Percentiles rank a stretch among this genome's conserved stretches.
Conservation (phyloP, 2,888 invertebrate genomes). For the Caenorhabditis doughertyi region DNA sequence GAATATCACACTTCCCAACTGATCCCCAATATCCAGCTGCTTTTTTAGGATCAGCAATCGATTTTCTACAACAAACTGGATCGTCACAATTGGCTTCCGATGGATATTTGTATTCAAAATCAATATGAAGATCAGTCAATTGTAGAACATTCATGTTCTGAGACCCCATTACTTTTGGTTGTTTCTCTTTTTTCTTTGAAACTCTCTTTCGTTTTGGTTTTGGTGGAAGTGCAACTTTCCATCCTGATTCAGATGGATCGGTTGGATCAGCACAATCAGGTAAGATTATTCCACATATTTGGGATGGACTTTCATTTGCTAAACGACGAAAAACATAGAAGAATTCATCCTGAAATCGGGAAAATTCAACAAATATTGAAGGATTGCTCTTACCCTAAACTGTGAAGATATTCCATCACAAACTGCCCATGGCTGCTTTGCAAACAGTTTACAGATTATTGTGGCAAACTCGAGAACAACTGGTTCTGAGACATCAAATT, state of each 20-base stretch:
- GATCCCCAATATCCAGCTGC: slow-evolving; percentile 95
- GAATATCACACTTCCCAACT: slow-evolving; percentile 95
- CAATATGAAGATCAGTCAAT: slow-evolving; percentile 96
- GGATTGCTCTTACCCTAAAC: slow-evolving; percentile 74
- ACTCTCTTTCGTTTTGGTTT: slow-evolving; percentile 37
- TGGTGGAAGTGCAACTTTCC: slow-evolving; percentile 72
- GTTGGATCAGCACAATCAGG: slow-evolving; percentile 85
- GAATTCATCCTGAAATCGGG: slow-evolving; percentile 77
- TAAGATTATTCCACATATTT: slow-evolving; percentile 79
- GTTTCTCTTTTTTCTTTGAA: slow-evolving; percentile 18
- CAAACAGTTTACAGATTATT: slow-evolving; percentile 77
- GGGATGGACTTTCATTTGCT: slow-evolving; percentile 67
- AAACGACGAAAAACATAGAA: slow-evolving; percentile 80
- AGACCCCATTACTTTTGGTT: not conserved
- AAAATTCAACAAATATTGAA: not conserved
- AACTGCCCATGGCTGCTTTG: slow-evolving; percentile 75
- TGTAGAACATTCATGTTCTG: slow-evolving; percentile 86
- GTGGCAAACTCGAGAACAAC: slow-evolving; percentile 76
- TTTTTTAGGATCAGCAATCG: slow-evolving; percentile 39
- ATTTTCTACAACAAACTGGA: slow-evolving; percentile 90
- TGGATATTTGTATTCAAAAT: slow-evolving; percentile 91
- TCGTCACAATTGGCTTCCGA: slow-evolving; percentile 95
- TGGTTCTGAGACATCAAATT: slow-evolving; percentile 74
- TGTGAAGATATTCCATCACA: slow-evolving; percentile 81
- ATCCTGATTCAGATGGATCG: slow-evolving; percentile 79